Evolutionary conservation across 2,113 vertebrate genomes (phyloP).

Genomic region (Lagopus leucura): DNA sequence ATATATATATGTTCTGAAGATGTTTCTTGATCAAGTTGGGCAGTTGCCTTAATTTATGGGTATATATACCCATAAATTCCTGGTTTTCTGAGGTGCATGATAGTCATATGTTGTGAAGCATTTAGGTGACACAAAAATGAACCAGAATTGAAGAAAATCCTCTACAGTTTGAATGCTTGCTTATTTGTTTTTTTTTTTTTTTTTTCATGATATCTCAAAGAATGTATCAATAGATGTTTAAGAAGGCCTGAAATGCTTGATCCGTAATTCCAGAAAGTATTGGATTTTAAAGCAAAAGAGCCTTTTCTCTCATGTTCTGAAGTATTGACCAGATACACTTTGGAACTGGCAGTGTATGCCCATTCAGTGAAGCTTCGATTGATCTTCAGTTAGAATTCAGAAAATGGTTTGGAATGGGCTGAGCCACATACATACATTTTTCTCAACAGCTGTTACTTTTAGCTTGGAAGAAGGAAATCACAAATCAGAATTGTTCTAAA

Average conservation of each 20-base stretch:
- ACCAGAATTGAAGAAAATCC: neutral
- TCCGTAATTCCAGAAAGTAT: neutral
- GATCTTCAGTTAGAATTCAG: neutral
- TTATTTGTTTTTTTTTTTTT: neutral
- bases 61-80: neutral
- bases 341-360: neutral
- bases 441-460: neutral
- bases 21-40: neutral
- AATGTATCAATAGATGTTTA: neutral
- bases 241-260: neutral
- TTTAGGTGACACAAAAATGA: neutral
- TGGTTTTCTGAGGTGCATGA: fast-evolving
- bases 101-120: neutral
- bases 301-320: neutral
- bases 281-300: neutral
- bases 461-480: neutral
- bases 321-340: neutral
- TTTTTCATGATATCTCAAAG: neutral
- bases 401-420: neutral
- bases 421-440: neutral
- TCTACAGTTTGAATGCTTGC: neutral
- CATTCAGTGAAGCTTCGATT: neutral
- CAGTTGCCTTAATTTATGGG: neutral
- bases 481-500: neutral
- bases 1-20: neutral